Conservation (phyloP, 2,113 vertebrate species). For the Dendropsophus ebraccatus region DNA sequence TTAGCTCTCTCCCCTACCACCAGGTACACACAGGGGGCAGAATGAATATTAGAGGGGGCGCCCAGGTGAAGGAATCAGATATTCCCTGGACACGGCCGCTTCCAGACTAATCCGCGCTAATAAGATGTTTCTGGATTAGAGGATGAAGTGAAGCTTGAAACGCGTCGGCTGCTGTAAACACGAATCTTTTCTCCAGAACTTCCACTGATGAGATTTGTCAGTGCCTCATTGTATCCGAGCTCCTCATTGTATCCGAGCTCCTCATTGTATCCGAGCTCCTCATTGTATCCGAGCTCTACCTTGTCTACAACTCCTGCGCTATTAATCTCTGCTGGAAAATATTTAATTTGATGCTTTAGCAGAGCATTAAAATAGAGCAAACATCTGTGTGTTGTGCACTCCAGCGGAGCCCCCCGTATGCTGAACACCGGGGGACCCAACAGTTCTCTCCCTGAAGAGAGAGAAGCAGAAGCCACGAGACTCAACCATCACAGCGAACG, state of each 20-base stretch:
- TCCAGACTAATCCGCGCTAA: not conserved
- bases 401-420: constrained; percentile 17
- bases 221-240: not conserved
- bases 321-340: constrained; percentile 53
- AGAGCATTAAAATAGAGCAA: constrained; percentile 57
- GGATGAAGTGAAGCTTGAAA: constrained; percentile 5
- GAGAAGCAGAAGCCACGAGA: not conserved
- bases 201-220: constrained; percentile 36
- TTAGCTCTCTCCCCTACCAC: not conserved
- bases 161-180: not conserved
- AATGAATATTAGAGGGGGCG: too few species aligned
- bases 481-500: not conserved
- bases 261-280: not conserved
- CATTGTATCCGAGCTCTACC: constrained; percentile 10
- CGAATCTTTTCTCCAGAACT: not conserved
- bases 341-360: constrained; percentile 57
- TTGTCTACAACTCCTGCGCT: not conserved
- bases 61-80: not conserved
- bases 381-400: constrained; percentile 50
- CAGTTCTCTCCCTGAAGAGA: constrained; percentile 33
- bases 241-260: too few species aligned
- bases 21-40: not conserved
- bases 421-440: constrained; percentile 16
- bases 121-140: not conserved
- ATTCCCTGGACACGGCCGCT: not conserved